Base-by-base conservation (phyloP, 1,140 invertebrate genomes). In the Panagrolaimus sp. region DNA sequence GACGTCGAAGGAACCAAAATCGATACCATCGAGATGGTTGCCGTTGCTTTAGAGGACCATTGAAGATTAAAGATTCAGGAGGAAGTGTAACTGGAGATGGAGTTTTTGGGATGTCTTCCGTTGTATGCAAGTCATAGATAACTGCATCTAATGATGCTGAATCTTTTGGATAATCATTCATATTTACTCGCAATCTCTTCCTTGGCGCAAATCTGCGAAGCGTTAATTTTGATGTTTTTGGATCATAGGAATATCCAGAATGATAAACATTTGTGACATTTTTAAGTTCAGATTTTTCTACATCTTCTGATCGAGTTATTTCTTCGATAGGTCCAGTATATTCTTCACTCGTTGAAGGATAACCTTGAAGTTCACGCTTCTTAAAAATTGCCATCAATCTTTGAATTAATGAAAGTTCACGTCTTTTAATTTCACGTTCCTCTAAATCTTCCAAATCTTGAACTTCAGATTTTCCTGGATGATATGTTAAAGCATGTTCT, bases 321-420 rank as follows among this genome's bases (percentile, higher is more conserved):
- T 71, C 72, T 13, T 69, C 71, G 2, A 74, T 27, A 9, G 71
- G 67, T 31, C 73, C 73, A 8, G 46, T 65, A 47, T 73, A 57
- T 57, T n/a, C 27, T 25, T 23, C 16, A n/a, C 20, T 57, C 13
- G 11, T 57, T 13, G 20, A 20, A 20, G 51, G 51, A 57, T 57
- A 57, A 4, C 51, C 51, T 57, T 57, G 20, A 20, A 57, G 27
- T 25, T 25, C 20, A 25, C 16, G 20, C 20, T 27, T 20, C 8
- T 27, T 20, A 27, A 57, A 57, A 0, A 57, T n/a, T 8, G 51
- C 51, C 20, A 57, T n/a, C 4, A 57, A 3, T 25, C 51, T 57
- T 23, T 57, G 51, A 57, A 57, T 27, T 9, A 57, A 16, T 57
- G 51, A 57, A 57, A 27, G 20, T 20, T 57, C 51, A 27, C 20